Evolutionary conservation across 2,888 invertebrate species (phyloP).

Genomic region (Ypsolopha scabrella): DNA sequence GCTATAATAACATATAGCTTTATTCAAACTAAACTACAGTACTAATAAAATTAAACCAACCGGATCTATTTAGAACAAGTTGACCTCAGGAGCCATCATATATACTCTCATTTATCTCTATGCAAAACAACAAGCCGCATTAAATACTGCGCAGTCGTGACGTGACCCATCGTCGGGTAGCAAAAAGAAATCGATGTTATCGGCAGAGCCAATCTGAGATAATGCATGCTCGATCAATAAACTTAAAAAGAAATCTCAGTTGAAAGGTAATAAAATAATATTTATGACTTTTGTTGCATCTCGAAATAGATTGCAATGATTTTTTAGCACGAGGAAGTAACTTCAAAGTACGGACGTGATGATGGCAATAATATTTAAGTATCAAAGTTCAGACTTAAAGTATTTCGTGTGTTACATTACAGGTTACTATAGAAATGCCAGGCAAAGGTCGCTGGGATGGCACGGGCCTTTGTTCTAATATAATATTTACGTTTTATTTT

Average conservation of each 20-base stretch:
- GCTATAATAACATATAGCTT: background rate
- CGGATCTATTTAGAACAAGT: conserved; percentile 38
- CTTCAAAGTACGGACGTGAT: conserved; percentile 26
- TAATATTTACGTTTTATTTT: background rate
- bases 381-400: conserved; percentile 46
- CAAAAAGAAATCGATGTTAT: background rate
- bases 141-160: background rate
- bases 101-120: conserved; percentile 27
- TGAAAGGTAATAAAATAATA: background rate
- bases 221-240: background rate
- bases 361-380: conserved; percentile 31
- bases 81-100: conserved; percentile 39
- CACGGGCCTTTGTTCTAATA: conserved; percentile 22
- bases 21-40: too few species aligned
- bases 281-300: too few species aligned
- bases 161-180: background rate
- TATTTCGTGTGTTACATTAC: conserved; percentile 26
- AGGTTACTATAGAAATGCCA: conserved; percentile 41
- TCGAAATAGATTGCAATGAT: too few species aligned
- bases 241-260: background rate
- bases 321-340: background rate
- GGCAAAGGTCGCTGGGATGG: conserved; percentile 43
- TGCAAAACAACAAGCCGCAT: conserved; percentile 1
- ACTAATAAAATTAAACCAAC: conserved; percentile 13
- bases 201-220: background rate